Evolutionary conservation across 1,140 invertebrate species (phyloP), one percentile per base, ranked within the genome.

Genomic region (Scaptomyza montana): DNA sequence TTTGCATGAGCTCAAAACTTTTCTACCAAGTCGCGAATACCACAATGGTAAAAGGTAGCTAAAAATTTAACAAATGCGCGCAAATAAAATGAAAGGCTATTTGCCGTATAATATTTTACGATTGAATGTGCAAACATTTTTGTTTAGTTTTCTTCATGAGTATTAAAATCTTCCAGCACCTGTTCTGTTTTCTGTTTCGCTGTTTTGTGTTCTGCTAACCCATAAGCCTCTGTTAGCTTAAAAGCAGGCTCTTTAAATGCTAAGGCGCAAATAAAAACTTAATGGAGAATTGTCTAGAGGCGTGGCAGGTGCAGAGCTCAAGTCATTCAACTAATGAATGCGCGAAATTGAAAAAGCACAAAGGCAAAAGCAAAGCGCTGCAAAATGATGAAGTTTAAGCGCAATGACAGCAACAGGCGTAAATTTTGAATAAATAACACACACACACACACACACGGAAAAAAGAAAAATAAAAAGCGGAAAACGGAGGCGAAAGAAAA

Each of bases 391-490:
- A 45, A 60, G 16, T 57, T 60, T 70, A 76, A 65, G 64, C 71
- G 71, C 79, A 84, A 71, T 77, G 78, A 73, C 78, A 82, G 82
- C 81, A 86, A 75, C 74, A 86, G 81, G 81, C 74, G 71, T 54
- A 81, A 81, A 87, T 74, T 82, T 76, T 84, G 84, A 89, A 89
- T 87, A 77, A 89, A 89, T 87, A 87, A 87, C 84, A 77, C 67
- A 77, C 72, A 73, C 67, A 77, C 72, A 73, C 67, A 25, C 45
- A 53, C 45, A 33, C 19, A 25, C 1, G 25, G 12, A 16, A 5
- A 46, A 6, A 8, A 30, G 46, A 54, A 33, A 25, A 47, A 36
- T 36, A 36, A 10, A 49, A 39, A 25, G 57, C 50, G 25, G 47
- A 55, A 33, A 45, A 19, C n/a, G 21, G 41, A 41, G 51, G 51